Base-by-base conservation (phyloP, 1,140 invertebrate species). In the Portunus trituberculatus region DNA sequence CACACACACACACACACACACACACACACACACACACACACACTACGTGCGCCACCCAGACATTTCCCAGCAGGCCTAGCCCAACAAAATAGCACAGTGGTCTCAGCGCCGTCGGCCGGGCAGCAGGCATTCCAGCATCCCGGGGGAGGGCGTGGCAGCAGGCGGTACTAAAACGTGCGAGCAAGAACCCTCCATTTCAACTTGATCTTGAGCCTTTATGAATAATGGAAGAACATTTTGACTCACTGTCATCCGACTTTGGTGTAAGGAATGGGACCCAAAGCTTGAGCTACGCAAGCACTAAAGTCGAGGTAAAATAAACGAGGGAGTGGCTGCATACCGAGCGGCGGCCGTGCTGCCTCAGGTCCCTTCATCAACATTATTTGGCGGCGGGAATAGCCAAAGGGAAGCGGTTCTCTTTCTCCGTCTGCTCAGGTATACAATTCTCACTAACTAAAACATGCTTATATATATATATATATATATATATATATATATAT, bases 211-310 rank as follows among this genome's bases (percentile, higher is more conserved):
- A 76, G 25, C 67, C 67, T 76, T 76, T n/a, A 76, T 76, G 67
- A 76, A 76, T 76, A 76, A 76, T 76, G 67, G 67, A 76, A n/a
- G 20, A 76, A n/a, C 67, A 25, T 76, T 76, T 76, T 76, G 67
- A 76, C 67, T 76, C 67, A 76, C 20, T 76, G 67, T 25, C 67
- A n/a, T 25, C 67, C 16, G 67, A 76, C 67, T 76, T 76, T 76
- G 67, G 67, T 76, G 67, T 76, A 76, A 76, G 67, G 67, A 76
- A 76, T 76, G 67, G 67, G 20, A 76, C 20, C 67, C 67, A 76
- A 76, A 76, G 67, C 67, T 76, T 76, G 67, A 76, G 67, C 20
- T 76, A 76, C 67, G 67, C 67, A n/a, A 76, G 67, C 67, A 76
- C 67, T 76, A 76, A 76, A 76, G 20, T 76, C n/a, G 67, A n/a